These are phyloP conservation scores for Tinamus guttatus DNA, from an alignment of 2,113 vertebrate genomes.

Conservation along the genomic window DNA sequence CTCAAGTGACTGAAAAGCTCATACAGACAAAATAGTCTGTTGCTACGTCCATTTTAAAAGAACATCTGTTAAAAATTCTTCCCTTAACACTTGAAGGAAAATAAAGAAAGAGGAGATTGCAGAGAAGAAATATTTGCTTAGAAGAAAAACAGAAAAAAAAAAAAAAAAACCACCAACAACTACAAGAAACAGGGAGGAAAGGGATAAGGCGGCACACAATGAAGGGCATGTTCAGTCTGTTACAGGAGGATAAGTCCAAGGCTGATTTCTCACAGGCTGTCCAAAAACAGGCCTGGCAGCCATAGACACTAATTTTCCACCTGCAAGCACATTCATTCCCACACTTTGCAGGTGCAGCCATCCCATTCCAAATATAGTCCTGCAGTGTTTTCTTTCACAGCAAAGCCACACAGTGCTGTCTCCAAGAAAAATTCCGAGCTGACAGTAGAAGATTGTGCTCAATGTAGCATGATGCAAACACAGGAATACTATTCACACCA, in stretches of 20 bases:
- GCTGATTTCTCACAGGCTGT: background rate
- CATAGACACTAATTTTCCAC: constrained; percentile 7
- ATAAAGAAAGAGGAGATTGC: background rate
- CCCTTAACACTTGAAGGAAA: constrained; percentile 3
- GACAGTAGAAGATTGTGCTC: background rate
- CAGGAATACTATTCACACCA: fast-evolving
- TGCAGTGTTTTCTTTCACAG: background rate
- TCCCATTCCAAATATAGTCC: background rate
- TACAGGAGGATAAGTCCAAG: background rate
- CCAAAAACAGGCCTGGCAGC: constrained; percentile 28
- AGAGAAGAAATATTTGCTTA: background rate
- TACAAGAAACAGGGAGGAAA: background rate
- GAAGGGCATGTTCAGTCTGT: background rate
- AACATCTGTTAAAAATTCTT: constrained; percentile 30
- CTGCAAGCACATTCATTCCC: background rate
- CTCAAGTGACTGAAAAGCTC: constrained; percentile 32
- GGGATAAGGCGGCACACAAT: background rate
- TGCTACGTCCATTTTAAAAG: background rate
- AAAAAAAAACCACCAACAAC: background rate
- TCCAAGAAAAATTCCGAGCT: background rate
- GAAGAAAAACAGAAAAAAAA: background rate
- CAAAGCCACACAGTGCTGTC: background rate
- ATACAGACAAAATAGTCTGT: background rate
- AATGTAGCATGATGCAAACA: background rate
- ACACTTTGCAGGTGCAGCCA: constrained; percentile 27